These are phyloP conservation scores for Dolichotis patagonum DNA, from an alignment of 2,113 vertebrate species.

Conservation along the genomic window DNA sequence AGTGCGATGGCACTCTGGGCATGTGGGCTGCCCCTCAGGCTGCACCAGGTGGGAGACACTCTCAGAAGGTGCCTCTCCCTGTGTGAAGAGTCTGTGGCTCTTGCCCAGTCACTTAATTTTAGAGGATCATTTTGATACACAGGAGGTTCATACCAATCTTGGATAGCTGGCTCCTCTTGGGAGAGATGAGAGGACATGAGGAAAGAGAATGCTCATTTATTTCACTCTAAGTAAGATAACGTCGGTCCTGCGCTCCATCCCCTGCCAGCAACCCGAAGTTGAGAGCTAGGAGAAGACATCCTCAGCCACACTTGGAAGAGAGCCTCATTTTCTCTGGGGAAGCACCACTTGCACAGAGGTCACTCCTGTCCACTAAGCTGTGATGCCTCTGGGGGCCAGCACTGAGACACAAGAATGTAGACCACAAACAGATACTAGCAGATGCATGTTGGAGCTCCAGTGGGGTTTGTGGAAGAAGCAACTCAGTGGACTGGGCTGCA, in stretches of 20 bases:
- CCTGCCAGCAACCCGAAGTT: background rate
- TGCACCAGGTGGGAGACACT: background rate
- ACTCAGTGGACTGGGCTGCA: background rate
- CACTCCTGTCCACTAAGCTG: background rate
- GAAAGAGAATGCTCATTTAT: background rate
- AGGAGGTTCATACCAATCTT: background rate
- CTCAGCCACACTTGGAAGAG: background rate
- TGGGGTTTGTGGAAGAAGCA: too few species aligned
- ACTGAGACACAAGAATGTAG: background rate
- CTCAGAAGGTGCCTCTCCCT: background rate
- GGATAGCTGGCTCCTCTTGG: background rate
- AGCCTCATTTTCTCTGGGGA: background rate
- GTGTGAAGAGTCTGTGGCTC: background rate
- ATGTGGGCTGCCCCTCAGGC: accelerated
- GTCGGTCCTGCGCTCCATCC: background rate
- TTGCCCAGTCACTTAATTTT: background rate
- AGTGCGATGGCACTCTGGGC: background rate
- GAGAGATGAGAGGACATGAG: background rate
- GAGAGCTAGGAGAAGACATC: background rate
- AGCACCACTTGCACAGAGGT: background rate
- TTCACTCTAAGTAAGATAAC: background rate
- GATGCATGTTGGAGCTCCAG: too few species aligned
- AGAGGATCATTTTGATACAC: background rate
- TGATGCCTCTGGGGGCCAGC: background rate
- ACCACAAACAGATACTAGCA: background rate